Conservation (phyloP, 2,888 invertebrate genomes). For the Epirrhoe alternata region DNA sequence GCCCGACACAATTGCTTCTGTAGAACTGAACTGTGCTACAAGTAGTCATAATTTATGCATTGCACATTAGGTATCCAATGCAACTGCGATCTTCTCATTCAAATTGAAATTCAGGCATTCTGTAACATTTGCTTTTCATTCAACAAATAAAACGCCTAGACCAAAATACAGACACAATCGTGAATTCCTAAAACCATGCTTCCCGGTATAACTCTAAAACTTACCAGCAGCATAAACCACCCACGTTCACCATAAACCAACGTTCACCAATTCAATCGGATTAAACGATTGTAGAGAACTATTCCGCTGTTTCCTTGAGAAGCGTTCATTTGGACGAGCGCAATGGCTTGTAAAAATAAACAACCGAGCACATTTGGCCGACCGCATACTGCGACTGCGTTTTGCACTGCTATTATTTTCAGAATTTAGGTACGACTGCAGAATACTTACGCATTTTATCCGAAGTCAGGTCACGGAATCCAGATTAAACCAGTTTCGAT, state of each 20-base stretch:
- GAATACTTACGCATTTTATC: constrained; percentile 13
- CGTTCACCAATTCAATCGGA: constrained; percentile 16
- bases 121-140: no score
- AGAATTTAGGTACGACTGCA: constrained; percentile 13
- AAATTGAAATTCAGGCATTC: neutral
- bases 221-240: neutral
- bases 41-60: neutral
- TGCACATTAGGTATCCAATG: neutral
- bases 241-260: constrained; percentile 5
- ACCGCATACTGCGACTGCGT: constrained; percentile 22
- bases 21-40: neutral
- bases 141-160: no score
- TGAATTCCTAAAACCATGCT: no score
- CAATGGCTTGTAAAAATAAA: constrained; percentile 33
- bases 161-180: no score
- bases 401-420: constrained; percentile 17
- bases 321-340: constrained; percentile 18
- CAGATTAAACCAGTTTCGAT: no score
- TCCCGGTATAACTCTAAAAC: neutral
- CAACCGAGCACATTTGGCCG: constrained; percentile 25
- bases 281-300: constrained; percentile 15
- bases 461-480: neutral
- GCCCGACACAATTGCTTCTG: neutral
- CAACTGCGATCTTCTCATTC: neutral
- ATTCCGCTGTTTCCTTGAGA: constrained; percentile 16